Evolutionary conservation across 2,888 invertebrate species (phyloP).

Genomic region (Conops quadrifasciatus): DNA sequence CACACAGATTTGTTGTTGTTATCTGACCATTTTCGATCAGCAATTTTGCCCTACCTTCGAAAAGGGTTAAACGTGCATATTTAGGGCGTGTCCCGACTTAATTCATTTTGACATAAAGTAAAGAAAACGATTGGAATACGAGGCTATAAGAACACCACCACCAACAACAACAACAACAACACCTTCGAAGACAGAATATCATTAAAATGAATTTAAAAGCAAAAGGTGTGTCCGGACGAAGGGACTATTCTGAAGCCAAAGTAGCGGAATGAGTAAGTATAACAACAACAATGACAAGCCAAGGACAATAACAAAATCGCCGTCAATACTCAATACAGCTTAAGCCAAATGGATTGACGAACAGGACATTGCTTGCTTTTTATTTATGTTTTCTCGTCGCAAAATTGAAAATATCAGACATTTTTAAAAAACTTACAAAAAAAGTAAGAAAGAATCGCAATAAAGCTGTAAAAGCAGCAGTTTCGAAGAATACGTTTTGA

Average conservation of each 20-base stretch:
- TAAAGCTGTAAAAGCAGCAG: too few relatives aligned
- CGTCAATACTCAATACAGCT: too few relatives aligned
- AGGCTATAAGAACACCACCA: neutral
- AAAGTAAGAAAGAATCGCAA: too few relatives aligned
- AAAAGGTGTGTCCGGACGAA: constrained; percentile 1
- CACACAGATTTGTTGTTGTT: too few relatives aligned
- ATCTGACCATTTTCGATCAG: too few relatives aligned
- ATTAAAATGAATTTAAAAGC: neutral
- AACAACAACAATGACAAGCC: neutral
- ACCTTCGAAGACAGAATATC: neutral
- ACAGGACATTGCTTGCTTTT: too few relatives aligned
- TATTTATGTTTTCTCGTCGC: too few relatives aligned
- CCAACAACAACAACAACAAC: neutral
- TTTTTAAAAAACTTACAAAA: too few relatives aligned
- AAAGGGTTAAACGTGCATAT: neutral
- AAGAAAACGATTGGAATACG: neutral
- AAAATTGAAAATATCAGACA: neutral
- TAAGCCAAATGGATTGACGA: too few relatives aligned
- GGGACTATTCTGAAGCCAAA: neutral
- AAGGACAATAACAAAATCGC: neutral
- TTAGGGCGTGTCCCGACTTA: neutral
- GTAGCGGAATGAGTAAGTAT: neutral
- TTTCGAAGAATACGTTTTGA: neutral
- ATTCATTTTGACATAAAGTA: neutral
- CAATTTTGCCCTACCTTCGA: too few relatives aligned